These are phyloP conservation scores for Drosophila seclusa DNA, from an alignment of 2,888 invertebrate genomes.

Conservation along the genomic window DNA sequence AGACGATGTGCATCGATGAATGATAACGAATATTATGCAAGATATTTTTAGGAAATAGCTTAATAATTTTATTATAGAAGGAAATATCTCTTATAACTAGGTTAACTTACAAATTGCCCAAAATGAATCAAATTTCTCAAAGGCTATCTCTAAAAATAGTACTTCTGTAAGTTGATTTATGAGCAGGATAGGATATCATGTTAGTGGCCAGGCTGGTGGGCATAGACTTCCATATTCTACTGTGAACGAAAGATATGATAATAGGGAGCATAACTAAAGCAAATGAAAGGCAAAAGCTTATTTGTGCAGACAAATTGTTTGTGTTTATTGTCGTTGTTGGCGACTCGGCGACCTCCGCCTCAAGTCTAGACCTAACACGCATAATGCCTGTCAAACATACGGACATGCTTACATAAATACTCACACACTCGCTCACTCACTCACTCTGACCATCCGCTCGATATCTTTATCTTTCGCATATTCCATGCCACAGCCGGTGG, in stretches of 20 bases:
- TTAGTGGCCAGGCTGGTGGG: background rate
- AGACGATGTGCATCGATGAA: background rate
- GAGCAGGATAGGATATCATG: background rate
- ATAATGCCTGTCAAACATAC: constrained; percentile 17
- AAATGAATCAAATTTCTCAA: background rate
- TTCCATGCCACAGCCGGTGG: constrained; percentile 39
- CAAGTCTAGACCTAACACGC: constrained; percentile 31
- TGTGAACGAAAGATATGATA: constrained; percentile 2
- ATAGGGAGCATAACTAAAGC: background rate
- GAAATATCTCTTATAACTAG: background rate
- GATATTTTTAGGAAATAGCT: background rate
- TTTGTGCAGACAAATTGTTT: constrained; percentile 47
- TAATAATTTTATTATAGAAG: background rate
- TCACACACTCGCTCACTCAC: background rate
- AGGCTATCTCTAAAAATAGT: background rate
- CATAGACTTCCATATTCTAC: constrained; percentile 2
- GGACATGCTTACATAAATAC: constrained; percentile 2
- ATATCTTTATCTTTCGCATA: constrained; percentile 8
- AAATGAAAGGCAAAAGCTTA: constrained; percentile 25
- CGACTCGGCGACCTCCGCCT: constrained; percentile 19
- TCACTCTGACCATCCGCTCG: background rate
- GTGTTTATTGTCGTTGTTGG: constrained; percentile 50
- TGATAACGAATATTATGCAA: background rate
- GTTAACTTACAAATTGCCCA: too few relatives aligned
- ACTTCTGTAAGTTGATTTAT: background rate